These are phyloP conservation scores for Chrysolina haemoptera DNA, from an alignment of 2,888 invertebrate genomes.

Conservation along the genomic window DNA sequence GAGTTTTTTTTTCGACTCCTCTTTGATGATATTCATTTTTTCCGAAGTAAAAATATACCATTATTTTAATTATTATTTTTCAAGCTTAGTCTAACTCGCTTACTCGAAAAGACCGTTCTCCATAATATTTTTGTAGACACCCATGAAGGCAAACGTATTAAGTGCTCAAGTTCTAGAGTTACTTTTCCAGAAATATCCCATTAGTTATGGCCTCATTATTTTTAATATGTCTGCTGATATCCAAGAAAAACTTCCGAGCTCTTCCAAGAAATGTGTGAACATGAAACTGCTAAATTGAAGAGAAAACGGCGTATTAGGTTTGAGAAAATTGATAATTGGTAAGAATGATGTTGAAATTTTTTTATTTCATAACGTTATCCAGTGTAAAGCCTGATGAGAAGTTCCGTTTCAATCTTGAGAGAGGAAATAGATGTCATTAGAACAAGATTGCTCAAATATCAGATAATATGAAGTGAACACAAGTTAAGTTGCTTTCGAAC, in stretches of 20 bases:
- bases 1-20: too few species aligned
- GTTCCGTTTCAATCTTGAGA: neutral
- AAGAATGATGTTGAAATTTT: neutral
- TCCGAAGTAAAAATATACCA: too few species aligned
- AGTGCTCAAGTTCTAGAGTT: constrained; percentile 31
- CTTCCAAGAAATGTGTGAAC: constrained; percentile 27
- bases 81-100: neutral
- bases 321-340: constrained; percentile 26
- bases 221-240: constrained; percentile 51
- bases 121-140: neutral
- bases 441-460: neutral
- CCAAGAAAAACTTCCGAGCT: constrained; percentile 37
- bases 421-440: neutral
- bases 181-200: constrained; percentile 50
- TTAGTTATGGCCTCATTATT: constrained; percentile 56
- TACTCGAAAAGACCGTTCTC: neutral
- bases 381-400: neutral
- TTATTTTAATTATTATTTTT: neutral
- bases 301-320: constrained; percentile 12
- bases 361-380: neutral
- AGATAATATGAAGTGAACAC: neutral
- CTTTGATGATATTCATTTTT: too few species aligned
- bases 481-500: neutral
- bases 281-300: constrained; percentile 29
- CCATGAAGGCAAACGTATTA: constrained; percentile 9